Evolutionary conservation across 1,140 invertebrate genomes (phyloP), one percentile per base, ranked within the genome.

Genomic region (Neodiprion fabricii): DNA sequence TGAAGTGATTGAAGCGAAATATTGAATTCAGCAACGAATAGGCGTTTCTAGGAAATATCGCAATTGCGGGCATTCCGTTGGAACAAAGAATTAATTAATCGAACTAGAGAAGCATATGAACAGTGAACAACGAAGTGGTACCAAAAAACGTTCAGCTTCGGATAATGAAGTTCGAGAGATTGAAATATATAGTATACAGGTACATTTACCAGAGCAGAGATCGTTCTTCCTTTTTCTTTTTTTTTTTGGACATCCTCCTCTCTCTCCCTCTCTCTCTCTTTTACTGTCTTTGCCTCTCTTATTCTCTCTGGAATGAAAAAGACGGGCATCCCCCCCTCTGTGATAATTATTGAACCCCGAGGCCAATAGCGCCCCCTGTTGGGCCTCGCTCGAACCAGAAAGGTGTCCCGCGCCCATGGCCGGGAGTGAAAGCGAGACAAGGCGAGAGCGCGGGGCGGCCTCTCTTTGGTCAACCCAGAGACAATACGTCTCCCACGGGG

Each of bases 401-500:
- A 69, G 67, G 67, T 69, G 67, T 69, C 67, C 67, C 67, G 67
- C 17, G 67, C 28, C 28, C 28, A 40, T 40, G 12, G 61, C 67
- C 67, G 23, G 11, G 11, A 21, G 67, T 69, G 14, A 21, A 69
- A 47, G 17, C 23, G 53, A 61, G 53, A 61, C n/a, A 17, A 61
- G 53, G n/a, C 53, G 53, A 61, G 53, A 61, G 53, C 53, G 9
- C 53, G 53, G 4, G 53, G 53, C 53, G 67, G 67, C 67, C 40
- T 69, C 21, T 21, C 67, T 69, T 69, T 69, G 67, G 67, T 21
- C 40, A 69, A 47, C 11, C 67, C 21, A 69, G 40, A 69, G 67
- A 69, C 67, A 69, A 69, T 69, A 69, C 67, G 67, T 47, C 67
- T 69, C 67, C 67, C 67, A 14, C 67, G 14, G 67, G 11, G 67